Evolutionary conservation across 2,888 invertebrate genomes (phyloP).

Genomic region (Magallana nippona): DNA sequence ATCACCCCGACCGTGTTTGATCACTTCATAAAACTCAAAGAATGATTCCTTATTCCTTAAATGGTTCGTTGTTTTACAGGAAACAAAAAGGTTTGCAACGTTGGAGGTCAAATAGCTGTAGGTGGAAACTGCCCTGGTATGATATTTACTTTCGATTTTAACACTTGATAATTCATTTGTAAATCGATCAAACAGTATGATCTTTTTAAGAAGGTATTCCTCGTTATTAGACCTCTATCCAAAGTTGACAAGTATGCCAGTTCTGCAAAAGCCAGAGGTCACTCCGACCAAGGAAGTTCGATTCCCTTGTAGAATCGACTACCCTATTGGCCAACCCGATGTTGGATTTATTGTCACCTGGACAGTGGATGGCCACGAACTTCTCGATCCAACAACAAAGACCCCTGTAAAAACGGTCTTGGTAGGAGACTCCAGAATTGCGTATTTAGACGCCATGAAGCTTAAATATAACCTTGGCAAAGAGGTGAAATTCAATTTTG

Average conservation of each 20-base stretch:
- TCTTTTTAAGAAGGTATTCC: neutral
- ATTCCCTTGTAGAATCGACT: constrained; percentile 46
- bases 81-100: constrained; percentile 43
- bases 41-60: neutral
- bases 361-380: constrained; percentile 45
- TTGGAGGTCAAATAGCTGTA: constrained; percentile 38
- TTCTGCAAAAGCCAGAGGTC: constrained; percentile 36
- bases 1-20: too few relatives aligned
- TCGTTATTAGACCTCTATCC: constrained; percentile 44
- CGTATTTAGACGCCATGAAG: constrained; percentile 39
- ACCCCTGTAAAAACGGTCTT: constrained; percentile 40
- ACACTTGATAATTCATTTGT: neutral
- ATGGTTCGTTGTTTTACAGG: constrained; percentile 42
- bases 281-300: constrained; percentile 38
- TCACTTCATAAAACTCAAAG: too few relatives aligned
- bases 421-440: constrained; percentile 43
- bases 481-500: constrained; percentile 48
- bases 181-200: too few relatives aligned
- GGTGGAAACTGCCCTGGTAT: constrained; percentile 40
- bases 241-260: constrained; percentile 44
- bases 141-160: neutral
- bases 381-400: constrained; percentile 35
- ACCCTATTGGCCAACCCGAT: constrained; percentile 40
- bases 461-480: constrained; percentile 48
- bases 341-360: constrained; percentile 47